Percentiles rank a stretch among this genome's conserved stretches.
Conservation (phyloP, 2,888 invertebrate genomes). For the Chirona hameri region DNA sequence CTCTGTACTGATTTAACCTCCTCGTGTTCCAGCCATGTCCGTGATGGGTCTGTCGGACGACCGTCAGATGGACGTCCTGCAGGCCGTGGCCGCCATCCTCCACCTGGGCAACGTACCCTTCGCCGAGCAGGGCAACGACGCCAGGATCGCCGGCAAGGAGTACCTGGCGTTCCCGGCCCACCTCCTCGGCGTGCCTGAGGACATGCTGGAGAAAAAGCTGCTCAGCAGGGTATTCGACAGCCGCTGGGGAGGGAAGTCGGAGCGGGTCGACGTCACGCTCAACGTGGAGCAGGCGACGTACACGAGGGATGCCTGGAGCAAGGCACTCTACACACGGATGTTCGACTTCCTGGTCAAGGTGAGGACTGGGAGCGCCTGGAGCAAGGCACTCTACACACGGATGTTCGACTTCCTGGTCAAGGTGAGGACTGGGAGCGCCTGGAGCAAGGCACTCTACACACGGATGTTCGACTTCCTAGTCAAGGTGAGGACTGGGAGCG, state of each 20-base stretch:
- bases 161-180: conserved; percentile 60
- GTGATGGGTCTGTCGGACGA: conserved; percentile 58
- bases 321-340: conserved; percentile 60
- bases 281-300: conserved; percentile 62
- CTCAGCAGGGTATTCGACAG: conserved; percentile 61
- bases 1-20: no score
- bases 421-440: conserved; percentile 43
- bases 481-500: conserved; percentile 44
- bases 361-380: conserved; percentile 32
- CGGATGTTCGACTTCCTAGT: conserved; percentile 64
- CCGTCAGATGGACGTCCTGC: conserved; percentile 55
- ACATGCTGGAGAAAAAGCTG: conserved; percentile 56
- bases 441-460: no score
- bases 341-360: conserved; percentile 61
- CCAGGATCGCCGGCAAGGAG: conserved; percentile 55
- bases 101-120: conserved; percentile 63
- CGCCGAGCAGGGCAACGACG: conserved; percentile 55
- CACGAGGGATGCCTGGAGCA: conserved; percentile 61
- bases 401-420: conserved; percentile 61
- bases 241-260: conserved; percentile 63
- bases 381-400: no score
- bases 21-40: conserved; percentile 53
- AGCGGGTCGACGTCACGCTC: conserved; percentile 60
- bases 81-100: conserved; percentile 58
- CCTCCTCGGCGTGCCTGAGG: conserved; percentile 57